Percentiles rank a stretch among this genome's conserved stretches.
Evolutionary conservation across 2,113 vertebrate genomes (phyloP).

Genomic region (Kryptolebias marmoratus): DNA sequence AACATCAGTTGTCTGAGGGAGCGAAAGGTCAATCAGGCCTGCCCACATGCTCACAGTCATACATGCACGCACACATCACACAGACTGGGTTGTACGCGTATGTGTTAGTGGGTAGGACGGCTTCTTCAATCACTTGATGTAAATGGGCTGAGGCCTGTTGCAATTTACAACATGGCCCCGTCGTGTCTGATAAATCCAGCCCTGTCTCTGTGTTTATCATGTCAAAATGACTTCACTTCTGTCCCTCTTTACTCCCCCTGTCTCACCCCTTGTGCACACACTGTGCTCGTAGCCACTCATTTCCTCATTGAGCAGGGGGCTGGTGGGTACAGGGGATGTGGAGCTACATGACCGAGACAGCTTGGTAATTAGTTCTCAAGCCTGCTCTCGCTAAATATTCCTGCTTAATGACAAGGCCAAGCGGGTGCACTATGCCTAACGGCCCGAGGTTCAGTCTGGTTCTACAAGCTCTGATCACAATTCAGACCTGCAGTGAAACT

Average conservation of each 20-base stretch:
- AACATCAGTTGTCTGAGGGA: slow-evolving; percentile 30
- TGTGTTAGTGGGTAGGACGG: slow-evolving; percentile 48
- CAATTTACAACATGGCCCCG: slow-evolving; percentile 66
- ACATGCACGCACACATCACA: slow-evolving; percentile 3
- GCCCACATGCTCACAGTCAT: background rate
- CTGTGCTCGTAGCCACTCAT: slow-evolving; percentile 59
- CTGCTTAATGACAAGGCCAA: slow-evolving; percentile 67
- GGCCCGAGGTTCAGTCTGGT: slow-evolving; percentile 54
- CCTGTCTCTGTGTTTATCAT: slow-evolving; percentile 73
- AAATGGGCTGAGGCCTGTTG: slow-evolving; percentile 60
- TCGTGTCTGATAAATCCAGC: slow-evolving; percentile 64
- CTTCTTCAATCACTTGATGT: slow-evolving; percentile 71
- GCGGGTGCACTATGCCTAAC: slow-evolving; percentile 34
- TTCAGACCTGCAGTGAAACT: slow-evolving; percentile 55
- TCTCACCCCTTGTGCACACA: slow-evolving; percentile 36
- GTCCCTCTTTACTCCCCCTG: slow-evolving; percentile 64
- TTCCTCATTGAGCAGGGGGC: slow-evolving; percentile 47
- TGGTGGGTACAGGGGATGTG: slow-evolving; percentile 24
- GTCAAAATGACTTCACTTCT: slow-evolving; percentile 71
- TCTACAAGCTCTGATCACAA: slow-evolving; percentile 57
- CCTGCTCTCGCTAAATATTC: slow-evolving; percentile 68
- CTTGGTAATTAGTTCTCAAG: slow-evolving; percentile 74
- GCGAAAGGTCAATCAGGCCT: slow-evolving; percentile 28
- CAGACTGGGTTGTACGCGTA: background rate
- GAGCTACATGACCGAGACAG: slow-evolving; percentile 58